Conservation (phyloP, 2,888 invertebrate species). For the Junonia oenone region DNA sequence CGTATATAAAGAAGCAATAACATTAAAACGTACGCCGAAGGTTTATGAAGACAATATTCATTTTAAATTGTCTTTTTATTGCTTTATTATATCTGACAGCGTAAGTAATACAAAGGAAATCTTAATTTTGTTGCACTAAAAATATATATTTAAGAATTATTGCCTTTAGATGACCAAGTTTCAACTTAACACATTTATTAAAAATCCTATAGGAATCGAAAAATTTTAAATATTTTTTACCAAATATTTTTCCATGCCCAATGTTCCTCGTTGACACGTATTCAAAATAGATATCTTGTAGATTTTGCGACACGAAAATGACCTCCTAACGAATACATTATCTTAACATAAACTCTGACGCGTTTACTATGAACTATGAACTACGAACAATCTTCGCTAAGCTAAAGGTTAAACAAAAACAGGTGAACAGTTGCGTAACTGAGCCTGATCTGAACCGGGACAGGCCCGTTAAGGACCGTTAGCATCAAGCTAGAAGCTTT, state of each 20-base stretch:
- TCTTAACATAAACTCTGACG: neutral
- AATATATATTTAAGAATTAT: too few species aligned
- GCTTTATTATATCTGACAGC: neutral
- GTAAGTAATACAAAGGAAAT: too few species aligned
- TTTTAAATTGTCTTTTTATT: neutral
- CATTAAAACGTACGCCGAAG: neutral
- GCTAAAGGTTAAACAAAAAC: conserved; percentile 15
- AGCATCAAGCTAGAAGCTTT: too few species aligned
- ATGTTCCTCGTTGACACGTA: too few species aligned
- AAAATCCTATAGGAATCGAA: too few species aligned
- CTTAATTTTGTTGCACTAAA: too few species aligned
- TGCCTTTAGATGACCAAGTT: too few species aligned
- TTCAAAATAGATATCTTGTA: too few species aligned
- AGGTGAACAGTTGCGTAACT: conserved; percentile 37
- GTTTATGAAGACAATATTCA: neutral
- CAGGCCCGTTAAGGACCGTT: conserved; percentile 62
- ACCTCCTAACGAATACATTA: neutral
- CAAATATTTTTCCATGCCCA: too few species aligned
- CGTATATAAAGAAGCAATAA: conserved; percentile 7
- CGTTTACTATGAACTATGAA: conserved; percentile 24
- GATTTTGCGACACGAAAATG: neutral
- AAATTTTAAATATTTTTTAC: too few species aligned
- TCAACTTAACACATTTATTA: too few species aligned
- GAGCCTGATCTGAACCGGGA: conserved; percentile 45
- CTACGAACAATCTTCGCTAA: neutral